Evolutionary conservation across 2,888 invertebrate species (phyloP), one percentile per base, ranked within the genome.

Genomic region (Mallateleia sp.): DNA sequence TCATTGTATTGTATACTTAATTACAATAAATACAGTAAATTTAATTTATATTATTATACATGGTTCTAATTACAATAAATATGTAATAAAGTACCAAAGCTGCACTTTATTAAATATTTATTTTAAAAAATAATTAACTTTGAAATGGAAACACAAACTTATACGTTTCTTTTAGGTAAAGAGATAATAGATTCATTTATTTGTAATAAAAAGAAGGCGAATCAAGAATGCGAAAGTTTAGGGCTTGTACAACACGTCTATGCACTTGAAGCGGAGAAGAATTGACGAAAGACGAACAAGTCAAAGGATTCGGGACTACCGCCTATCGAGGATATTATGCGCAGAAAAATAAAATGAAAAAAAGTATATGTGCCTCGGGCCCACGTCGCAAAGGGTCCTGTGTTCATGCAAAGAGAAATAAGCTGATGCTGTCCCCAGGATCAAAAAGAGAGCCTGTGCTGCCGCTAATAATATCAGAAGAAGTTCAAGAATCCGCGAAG

Each of bases 391-490:
- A 85, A 81, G 81, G 80, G 75, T 50, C 84, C 84, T 75, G 82
- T 67, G 87, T 80, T 75, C 85, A 67, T 56, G 79, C 82, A 83
- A 66, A 85, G 84, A 74, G 87, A 83, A 69, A 72, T 78, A 54
- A 79, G 82, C 81, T 79, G 85, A 79, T 79, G 83, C 82, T 84
- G 88, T 88, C 88, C 85, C 72, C 86, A 92, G 91, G 92, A 93
- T 94, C 93, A 94, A 94, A 94, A 94, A 93, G 93, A 92, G 91
- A 91, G 87, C 69, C 87, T 79, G 92, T 91, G 91, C 93, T 94
- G 93, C 94, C 93, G 93, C 94, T 94, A 94, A 94, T 94, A 94
- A 94, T 94, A 94, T 94, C 94, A 92, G 92, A 91, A 94, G 93
- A 93, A 94, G 93, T 92, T 91, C 88, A 93, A 91, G 94, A 94